phyloP scores from a whole-genome alignment of 2,888 invertebrate genomes.

The Lumbricus terrestris region DNA sequence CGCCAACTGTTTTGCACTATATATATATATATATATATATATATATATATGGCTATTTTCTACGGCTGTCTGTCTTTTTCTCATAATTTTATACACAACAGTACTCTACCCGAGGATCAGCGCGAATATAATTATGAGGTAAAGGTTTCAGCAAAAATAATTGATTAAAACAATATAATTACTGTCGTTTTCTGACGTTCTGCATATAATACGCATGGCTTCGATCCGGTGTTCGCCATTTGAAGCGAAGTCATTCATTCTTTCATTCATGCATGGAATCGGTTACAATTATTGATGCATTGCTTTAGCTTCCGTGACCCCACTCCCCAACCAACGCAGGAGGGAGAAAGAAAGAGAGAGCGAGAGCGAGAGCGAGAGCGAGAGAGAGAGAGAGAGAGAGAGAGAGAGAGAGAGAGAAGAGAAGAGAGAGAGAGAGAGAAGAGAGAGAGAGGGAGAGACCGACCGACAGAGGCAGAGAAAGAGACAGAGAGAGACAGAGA shows the following conservation, averaged over 20 bases:
- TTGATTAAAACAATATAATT: neutral
- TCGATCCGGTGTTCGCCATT: neutral
- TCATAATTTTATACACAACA: too few species aligned
- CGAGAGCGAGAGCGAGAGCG: too few species aligned
- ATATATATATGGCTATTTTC: too few species aligned
- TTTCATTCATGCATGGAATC: neutral
- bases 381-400: too few species aligned
- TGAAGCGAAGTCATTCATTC: neutral
- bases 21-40: too few species aligned
- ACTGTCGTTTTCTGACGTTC: neutral
- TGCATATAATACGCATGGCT: neutral
- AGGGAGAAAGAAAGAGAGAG: too few species aligned
- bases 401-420: too few species aligned
- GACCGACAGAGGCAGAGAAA: neutral
- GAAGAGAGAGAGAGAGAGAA: too few species aligned
- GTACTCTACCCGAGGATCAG: neutral
- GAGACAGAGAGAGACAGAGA: neutral
- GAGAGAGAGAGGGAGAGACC: too few species aligned
- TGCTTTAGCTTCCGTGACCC: neutral
- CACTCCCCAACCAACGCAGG: too few species aligned
- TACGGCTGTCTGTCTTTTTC: neutral
- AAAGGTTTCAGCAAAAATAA: neutral
- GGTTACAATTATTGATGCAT: neutral
- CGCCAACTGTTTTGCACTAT: neutral
- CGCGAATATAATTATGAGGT: neutral